Evolutionary conservation across 2,888 invertebrate species (phyloP).

Genomic region (Labia minor): DNA sequence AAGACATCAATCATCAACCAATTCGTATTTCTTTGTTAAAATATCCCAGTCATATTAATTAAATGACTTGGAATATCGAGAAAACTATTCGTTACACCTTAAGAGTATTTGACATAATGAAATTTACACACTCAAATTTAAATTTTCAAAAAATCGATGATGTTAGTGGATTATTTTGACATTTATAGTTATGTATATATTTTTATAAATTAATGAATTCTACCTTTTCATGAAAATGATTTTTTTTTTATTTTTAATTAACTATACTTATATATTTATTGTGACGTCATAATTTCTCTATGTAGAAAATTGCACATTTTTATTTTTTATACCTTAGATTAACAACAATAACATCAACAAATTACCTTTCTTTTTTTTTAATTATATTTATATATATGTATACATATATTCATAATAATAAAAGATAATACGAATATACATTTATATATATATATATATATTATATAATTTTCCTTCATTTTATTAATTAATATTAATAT

Average conservation of each 20-base stretch:
- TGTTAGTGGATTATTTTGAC: background rate
- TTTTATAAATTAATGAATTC: background rate
- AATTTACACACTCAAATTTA: background rate
- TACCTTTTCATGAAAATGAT: background rate
- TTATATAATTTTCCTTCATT: background rate
- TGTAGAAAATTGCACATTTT: background rate
- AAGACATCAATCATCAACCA: slow-evolving; percentile 5
- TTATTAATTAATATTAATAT: background rate
- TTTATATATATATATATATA: background rate
- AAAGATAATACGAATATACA: background rate
- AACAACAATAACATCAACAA: background rate
- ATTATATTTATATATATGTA: no score
- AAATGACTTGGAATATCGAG: background rate
- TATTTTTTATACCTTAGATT: background rate
- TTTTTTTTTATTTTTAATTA: no score
- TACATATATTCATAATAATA: no score
- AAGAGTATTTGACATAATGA: background rate
- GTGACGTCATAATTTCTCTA: background rate
- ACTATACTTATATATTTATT: background rate
- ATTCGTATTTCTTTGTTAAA: background rate
- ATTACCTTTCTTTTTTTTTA: background rate
- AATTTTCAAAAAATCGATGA: background rate
- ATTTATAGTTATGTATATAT: no score
- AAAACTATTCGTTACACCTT: background rate
- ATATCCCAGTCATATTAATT: background rate